A percentile compares a stretch with the other conserved stretches of the same genome.
These are phyloP conservation scores for Periparus ater DNA, from an alignment of 2,797 vertebrate genomes.

Conservation along the genomic window DNA sequence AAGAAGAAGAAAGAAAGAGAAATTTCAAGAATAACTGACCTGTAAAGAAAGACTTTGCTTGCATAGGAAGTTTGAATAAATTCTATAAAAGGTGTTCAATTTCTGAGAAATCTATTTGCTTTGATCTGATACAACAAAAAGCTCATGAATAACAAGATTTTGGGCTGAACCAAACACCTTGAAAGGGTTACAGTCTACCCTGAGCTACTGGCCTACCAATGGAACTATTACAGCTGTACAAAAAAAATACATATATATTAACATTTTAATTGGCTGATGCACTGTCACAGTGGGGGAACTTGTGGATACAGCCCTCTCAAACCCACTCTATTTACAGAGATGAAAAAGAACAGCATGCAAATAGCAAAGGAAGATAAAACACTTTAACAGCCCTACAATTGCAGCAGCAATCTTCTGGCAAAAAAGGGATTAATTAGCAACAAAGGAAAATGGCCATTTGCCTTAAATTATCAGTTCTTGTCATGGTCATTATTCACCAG, in stretches of 20 bases:
- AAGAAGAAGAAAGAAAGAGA: background rate
- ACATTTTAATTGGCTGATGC: slow-evolving; percentile 30
- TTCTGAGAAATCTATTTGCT: background rate
- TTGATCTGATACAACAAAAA: slow-evolving; percentile 8
- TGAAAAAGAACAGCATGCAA: slow-evolving; percentile 34
- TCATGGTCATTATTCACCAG: background rate
- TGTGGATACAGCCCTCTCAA: slow-evolving; percentile 1
- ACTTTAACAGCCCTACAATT: background rate
- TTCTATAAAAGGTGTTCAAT: background rate
- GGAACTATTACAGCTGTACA: background rate
- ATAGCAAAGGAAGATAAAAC: slow-evolving; percentile 31
- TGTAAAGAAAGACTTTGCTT: background rate
- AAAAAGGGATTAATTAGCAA: slow-evolving; percentile 43
- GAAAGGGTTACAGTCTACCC: background rate
- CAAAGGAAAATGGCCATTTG: slow-evolving; percentile 23
- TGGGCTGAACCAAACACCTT: background rate
- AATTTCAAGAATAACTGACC: background rate
- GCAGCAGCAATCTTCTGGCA: slow-evolving; percentile 5
- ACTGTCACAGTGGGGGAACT: background rate
- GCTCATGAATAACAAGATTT: background rate
- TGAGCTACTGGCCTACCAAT: background rate
- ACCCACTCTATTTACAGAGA: slow-evolving; percentile 20
- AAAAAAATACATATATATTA: background rate
- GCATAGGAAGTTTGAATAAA: background rate
- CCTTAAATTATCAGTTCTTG: slow-evolving; percentile 26